Evolutionary conservation across 1,140 invertebrate genomes (phyloP).

Genomic region (Bicyclus anynana): DNA sequence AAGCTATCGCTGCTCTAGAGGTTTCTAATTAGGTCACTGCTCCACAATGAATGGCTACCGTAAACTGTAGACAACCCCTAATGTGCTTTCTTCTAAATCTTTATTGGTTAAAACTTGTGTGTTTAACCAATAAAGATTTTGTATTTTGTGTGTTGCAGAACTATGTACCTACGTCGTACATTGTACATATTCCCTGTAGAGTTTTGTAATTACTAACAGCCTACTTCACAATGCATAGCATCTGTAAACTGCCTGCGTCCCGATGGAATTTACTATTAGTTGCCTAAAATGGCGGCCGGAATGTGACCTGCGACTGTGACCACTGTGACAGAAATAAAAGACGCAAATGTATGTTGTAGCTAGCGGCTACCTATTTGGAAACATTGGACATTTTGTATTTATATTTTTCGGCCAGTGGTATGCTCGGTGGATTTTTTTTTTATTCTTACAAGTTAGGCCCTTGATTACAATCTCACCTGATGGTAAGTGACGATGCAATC

Average conservation of each 20-base stretch:
- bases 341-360: too few species aligned
- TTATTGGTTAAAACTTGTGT: too few species aligned
- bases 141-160: background rate
- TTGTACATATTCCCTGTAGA: background rate
- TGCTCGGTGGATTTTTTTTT: too few species aligned
- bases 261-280: background rate
- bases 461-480: too few species aligned
- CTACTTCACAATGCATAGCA: background rate
- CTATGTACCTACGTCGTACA: too few species aligned
- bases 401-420: too few species aligned
- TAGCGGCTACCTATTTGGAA: too few species aligned
- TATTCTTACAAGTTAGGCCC: too few species aligned
- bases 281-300: background rate
- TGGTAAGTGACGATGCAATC: too few species aligned
- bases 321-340: background rate
- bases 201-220: background rate
- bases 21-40: slow-evolving; percentile 23
- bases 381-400: too few species aligned
- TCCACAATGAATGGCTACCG: slow-evolving; percentile 17
- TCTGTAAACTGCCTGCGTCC: background rate
- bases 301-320: background rate
- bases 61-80: slow-evolving; percentile 10
- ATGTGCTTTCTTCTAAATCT: background rate
- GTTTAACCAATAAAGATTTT: background rate
- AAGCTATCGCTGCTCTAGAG: slow-evolving; percentile 16